phyloP scores from a whole-genome alignment of 2,113 vertebrate species.

The Oryzias curvinotus region DNA sequence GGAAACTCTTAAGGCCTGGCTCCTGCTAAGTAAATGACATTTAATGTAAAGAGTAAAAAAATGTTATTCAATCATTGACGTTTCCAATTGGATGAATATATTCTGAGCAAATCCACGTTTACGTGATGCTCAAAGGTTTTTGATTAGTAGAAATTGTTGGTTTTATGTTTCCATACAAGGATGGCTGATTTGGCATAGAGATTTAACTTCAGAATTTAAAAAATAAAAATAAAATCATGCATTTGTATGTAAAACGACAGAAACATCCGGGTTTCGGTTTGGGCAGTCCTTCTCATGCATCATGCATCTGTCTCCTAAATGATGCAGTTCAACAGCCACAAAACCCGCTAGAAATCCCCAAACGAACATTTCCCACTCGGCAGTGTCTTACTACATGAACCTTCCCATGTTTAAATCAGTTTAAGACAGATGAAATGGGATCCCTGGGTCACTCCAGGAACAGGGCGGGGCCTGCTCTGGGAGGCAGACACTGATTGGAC shows the following conservation, averaged over 20 bases:
- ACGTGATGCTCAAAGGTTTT: conserved; percentile 12
- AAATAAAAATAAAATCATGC: too few species aligned
- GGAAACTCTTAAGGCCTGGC: conserved; percentile 51
- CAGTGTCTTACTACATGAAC: too few species aligned
- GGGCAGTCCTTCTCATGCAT: conserved; percentile 25
- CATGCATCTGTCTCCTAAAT: conserved; percentile 3
- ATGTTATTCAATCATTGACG: conserved; percentile 18
- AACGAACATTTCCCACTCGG: too few species aligned
- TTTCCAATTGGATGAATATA: too few species aligned
- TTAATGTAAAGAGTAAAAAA: conserved; percentile 19
- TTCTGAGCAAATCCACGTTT: conserved; percentile 7
- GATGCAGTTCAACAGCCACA: too few species aligned
- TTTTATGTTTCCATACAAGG: conserved; percentile 37
- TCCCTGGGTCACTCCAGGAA: conserved; percentile 48
- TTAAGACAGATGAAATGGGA: conserved; percentile 7
- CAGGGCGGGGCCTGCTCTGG: conserved; percentile 33
- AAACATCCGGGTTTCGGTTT: too few species aligned
- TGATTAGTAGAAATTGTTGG: conserved; percentile 24
- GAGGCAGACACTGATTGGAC: conserved; percentile 69
- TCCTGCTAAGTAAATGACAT: conserved; percentile 56
- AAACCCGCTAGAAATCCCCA: too few species aligned
- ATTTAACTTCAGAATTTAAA: conserved; percentile 22
- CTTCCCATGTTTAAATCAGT: too few species aligned
- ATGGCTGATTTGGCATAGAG: neutral
- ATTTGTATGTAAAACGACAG: too few species aligned